A percentile compares a stretch with the other conserved stretches of the same genome.
Conservation (phyloP, 2,113 vertebrate species). For the Heterotis niloticus region DNA sequence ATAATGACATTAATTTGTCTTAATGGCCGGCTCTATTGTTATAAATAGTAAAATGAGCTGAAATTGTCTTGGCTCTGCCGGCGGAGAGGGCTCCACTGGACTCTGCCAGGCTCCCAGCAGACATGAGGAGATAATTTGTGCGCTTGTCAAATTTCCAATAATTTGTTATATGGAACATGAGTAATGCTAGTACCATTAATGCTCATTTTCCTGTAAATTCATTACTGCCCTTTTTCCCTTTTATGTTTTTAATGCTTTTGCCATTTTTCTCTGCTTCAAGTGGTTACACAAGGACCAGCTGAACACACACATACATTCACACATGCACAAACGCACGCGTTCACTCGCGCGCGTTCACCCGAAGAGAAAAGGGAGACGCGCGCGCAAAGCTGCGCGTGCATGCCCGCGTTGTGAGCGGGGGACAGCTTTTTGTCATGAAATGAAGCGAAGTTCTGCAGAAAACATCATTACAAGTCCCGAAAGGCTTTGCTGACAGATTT, state of each 20-base stretch:
- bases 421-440: too few species aligned
- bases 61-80: slow-evolving; percentile 99
- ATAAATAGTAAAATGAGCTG: slow-evolving; percentile 99
- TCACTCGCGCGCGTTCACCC: neutral
- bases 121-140: slow-evolving; percentile 99
- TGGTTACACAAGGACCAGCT: slow-evolving; percentile 82
- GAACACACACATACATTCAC: slow-evolving; percentile 66
- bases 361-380: slow-evolving; percentile 18
- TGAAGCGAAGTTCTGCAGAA: too few species aligned
- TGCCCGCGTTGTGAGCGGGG: slow-evolving; percentile 31
- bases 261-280: slow-evolving; percentile 93
- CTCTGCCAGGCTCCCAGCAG: slow-evolving; percentile 85
- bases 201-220: slow-evolving; percentile 99
- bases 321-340: slow-evolving; percentile 24
- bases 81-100: slow-evolving; percentile 94
- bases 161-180: slow-evolving; percentile 99
- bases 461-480: too few species aligned
- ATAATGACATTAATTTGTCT: slow-evolving; percentile 99
- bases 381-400: slow-evolving; percentile 29
- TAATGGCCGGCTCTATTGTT: slow-evolving; percentile 99
- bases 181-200: slow-evolving; percentile 99
- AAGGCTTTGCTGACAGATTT: too few species aligned
- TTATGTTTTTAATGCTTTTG: slow-evolving; percentile 93
- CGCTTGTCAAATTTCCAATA: slow-evolving; percentile 99
- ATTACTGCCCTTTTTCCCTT: slow-evolving; percentile 99